A percentile compares a stretch with the other conserved stretches of the same genome.
Evolutionary conservation across 2,113 vertebrate genomes (phyloP).

Genomic region (Otocyon megalotis): DNA sequence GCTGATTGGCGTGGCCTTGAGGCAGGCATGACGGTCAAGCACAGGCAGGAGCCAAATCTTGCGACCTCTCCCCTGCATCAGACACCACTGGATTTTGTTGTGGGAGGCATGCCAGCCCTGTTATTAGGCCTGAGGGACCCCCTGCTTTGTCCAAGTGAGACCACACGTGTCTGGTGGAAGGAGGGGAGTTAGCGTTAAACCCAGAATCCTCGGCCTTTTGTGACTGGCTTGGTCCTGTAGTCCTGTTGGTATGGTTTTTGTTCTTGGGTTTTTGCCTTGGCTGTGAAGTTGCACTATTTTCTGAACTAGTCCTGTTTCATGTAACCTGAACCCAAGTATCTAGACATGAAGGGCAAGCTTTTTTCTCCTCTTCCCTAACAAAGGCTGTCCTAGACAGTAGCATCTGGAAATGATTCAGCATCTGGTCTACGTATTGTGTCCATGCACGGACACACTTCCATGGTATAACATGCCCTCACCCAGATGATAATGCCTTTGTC

Average conservation of each 20-base stretch:
- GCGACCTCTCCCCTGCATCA: neutral
- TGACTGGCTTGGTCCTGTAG: neutral
- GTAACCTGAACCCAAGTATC: slow-evolving; percentile 69
- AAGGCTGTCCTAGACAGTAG: slow-evolving; percentile 20
- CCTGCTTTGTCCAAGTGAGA: neutral
- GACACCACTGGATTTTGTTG: neutral
- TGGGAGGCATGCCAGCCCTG: neutral
- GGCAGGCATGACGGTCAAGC: neutral
- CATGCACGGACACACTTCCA: neutral
- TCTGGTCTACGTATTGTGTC: slow-evolving; percentile 57
- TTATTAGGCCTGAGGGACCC: neutral
- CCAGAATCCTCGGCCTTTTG: neutral
- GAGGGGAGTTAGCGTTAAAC: neutral
- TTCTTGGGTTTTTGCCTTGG: slow-evolving; percentile 68
- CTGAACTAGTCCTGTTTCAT: slow-evolving; percentile 62
- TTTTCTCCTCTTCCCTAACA: slow-evolving; percentile 56
- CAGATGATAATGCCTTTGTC: neutral
- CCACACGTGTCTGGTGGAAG: neutral
- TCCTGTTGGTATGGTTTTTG: neutral
- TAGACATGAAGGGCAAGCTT: slow-evolving; percentile 33
- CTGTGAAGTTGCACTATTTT: slow-evolving; percentile 68
- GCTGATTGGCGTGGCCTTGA: neutral
- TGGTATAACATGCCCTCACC: neutral
- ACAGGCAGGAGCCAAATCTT: neutral
- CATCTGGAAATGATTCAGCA: slow-evolving; percentile 71